Conservation (phyloP, 2,888 invertebrate species). For the Esperia sulphurella region DNA sequence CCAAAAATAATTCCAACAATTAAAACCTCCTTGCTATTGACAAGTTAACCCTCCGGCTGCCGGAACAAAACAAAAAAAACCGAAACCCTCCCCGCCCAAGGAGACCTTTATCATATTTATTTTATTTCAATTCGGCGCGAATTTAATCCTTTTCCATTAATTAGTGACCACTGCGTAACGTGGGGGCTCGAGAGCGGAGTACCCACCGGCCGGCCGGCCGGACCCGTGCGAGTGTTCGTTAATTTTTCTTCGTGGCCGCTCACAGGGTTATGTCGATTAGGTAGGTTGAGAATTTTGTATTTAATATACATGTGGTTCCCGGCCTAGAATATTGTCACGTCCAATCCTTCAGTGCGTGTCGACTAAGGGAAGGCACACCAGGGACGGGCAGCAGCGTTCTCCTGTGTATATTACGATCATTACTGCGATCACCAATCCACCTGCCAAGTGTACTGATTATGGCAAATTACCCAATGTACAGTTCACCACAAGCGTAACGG, state of each 20-base stretch:
- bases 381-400: no score
- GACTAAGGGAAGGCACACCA: no score
- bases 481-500: no score
- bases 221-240: slow-evolving; percentile 51
- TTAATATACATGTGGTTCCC: no score
- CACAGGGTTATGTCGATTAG: neutral
- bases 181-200: no score
- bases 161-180: slow-evolving; percentile 63
- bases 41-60: slow-evolving; percentile 35
- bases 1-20: slow-evolving; percentile 25
- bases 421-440: no score
- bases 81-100: slow-evolving; percentile 38
- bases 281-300: no score
- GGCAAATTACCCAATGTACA: no score
- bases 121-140: slow-evolving; percentile 77
- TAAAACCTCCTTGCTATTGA: slow-evolving; percentile 34
- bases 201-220: neutral
- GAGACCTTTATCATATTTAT: slow-evolving; percentile 76
- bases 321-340: no score
- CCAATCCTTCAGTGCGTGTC: no score
- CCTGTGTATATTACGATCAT: no score
- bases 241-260: slow-evolving; percentile 61
- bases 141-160: slow-evolving; percentile 80
- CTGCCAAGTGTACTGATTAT: no score
- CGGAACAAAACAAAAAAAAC: slow-evolving; percentile 28